Base-by-base conservation (phyloP, 2,113 vertebrate genomes). In the Takifugu flavidus region DNA sequence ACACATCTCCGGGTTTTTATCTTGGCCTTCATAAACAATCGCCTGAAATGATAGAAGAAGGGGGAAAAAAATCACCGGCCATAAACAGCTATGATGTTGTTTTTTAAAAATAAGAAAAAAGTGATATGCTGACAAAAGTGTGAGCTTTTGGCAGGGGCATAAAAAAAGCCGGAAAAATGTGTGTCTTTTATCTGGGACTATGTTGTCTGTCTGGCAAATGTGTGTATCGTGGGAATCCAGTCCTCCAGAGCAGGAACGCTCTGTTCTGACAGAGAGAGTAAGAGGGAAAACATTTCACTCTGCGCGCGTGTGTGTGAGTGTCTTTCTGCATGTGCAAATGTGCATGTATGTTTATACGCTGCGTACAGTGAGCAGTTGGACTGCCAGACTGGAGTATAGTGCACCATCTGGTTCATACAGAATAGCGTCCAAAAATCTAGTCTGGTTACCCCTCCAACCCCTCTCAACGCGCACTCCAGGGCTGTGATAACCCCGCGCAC, bases 1-100 rank as follows among this genome's bases (percentile, higher is more conserved):
- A 83, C 95, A 98, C 95, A 98, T 98, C 91, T 98, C 95, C 45
- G 95, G 95, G 84, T 98, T 98, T 91, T 98, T 98, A 90, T 98
- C 95, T 88, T 98, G 95, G 81, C 95, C 95, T 90, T 98, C 95
- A 26, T 98, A 98, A 64, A 97, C 81, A 80, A 98, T 98, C 0
- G 95, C 93, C 95, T 98, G 67, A 72, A 74, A 89, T 87, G 78
- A 46, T 8, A 44, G 51, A 55, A 53, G 20, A 44, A 49, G 7
- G 53, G 57, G 56, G 46, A 57, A 62, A 64, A 8, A 49, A 49
- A 59, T 11, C 34, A 39, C 34, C 7, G 34, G 6, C 60, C 34
- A 62, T 54, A 54, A 51, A 72, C 25, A 27, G 57, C 13, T 2
- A 3, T 25, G 25, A 50, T 56, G 62, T 39, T 65, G 65, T 45